Conservation (phyloP, 2,797 vertebrate species). For the Silurus lanzhouensis region DNA sequence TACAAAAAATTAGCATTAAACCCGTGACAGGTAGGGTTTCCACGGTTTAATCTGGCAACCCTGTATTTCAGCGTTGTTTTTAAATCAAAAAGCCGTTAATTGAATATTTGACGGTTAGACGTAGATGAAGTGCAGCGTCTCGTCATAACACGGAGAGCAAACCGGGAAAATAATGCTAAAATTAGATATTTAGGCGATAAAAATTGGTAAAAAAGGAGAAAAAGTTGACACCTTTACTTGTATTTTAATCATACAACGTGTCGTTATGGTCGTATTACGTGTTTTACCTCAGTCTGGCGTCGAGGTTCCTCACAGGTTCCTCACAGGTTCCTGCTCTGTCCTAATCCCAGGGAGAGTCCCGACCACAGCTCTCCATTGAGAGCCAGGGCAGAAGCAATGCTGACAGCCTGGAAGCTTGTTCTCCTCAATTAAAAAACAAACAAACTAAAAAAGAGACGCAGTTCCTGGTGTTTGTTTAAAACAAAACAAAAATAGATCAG, state of each 20-base stretch:
- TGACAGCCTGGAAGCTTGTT: neutral
- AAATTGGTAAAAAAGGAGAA: neutral
- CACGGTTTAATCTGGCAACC: neutral
- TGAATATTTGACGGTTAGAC: neutral
- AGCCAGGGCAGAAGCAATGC: slow-evolving; percentile 13
- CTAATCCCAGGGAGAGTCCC: slow-evolving; percentile 40
- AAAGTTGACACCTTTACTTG: neutral
- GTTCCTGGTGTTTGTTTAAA: neutral
- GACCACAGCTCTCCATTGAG: slow-evolving; percentile 39
- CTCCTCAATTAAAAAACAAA: no score
- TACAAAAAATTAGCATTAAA: neutral
- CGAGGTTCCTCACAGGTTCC: neutral
- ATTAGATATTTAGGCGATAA: no score
- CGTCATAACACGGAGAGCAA: no score
- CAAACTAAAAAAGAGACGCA: neutral
- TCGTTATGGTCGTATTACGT: neutral
- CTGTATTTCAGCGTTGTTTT: neutral
- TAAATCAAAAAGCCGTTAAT: neutral
- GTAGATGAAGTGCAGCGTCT: no score
- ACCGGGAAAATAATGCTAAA: no score
- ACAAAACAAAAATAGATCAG: neutral
- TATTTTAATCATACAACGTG: no score
- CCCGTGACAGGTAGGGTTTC: neutral
- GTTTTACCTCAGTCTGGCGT: slow-evolving; percentile 34
- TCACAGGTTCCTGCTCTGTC: slow-evolving; percentile 16